These are phyloP conservation scores for Acrocephalus scirpaceus DNA, from an alignment of 2,797 vertebrate species.

Conservation along the genomic window DNA sequence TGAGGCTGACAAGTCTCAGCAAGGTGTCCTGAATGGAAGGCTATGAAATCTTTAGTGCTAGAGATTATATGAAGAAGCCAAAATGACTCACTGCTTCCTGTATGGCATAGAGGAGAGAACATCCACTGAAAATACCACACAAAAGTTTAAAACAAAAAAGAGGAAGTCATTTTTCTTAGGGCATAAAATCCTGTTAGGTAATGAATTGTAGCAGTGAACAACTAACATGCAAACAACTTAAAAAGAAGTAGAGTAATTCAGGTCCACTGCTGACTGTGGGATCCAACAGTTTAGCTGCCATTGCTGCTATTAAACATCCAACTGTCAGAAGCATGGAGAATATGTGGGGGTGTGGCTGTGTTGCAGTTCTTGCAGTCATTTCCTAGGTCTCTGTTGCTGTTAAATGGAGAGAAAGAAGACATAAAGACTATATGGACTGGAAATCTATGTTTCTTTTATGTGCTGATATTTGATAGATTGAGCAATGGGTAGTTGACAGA, in stretches of 20 bases:
- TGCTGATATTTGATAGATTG: conserved; percentile 14
- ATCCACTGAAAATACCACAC: neutral
- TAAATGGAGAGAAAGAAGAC: neutral
- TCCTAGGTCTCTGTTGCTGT: neutral
- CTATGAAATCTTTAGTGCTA: neutral
- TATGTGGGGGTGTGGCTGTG: neutral
- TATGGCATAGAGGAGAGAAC: neutral
- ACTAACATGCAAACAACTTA: neutral
- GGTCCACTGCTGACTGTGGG: neutral
- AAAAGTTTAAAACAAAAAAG: neutral
- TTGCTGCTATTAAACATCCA: neutral
- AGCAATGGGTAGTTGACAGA: neutral
- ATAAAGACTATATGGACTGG: conserved; percentile 18
- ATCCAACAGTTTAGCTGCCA: neutral
- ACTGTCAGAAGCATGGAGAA: neutral
- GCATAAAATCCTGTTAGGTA: neutral
- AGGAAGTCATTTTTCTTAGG: neutral
- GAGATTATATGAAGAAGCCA: neutral
- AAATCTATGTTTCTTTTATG: neutral
- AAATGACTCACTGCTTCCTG: neutral
- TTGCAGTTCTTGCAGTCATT: neutral
- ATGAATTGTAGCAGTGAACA: neutral
- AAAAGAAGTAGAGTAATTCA: neutral
- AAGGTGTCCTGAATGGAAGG: neutral
- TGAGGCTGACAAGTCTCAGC: neutral